Base-by-base conservation (phyloP, 2,797 vertebrate genomes). In the Pseudochromis fuscus region DNA sequence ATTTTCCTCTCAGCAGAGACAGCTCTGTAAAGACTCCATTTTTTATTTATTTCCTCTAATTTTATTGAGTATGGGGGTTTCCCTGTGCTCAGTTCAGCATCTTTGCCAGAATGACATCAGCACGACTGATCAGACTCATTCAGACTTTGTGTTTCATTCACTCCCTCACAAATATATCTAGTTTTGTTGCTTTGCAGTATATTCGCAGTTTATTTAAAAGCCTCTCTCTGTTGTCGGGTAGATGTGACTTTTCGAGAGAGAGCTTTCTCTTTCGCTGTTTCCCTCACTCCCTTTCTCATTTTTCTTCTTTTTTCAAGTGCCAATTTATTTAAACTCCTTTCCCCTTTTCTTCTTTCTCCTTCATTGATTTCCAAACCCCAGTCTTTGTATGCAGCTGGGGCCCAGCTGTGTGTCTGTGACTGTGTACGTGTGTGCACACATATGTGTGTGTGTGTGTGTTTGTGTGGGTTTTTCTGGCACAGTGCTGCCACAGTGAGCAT, bases 351-450 rank as follows among this genome's bases (percentile, higher is more conserved):
- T 93, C 91, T 94, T 94, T 94, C 92, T 92, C 93, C 94, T 95
- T 95, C 94, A 95, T 95, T 94, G 94, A 95, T 95, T 95, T 95
- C 94, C 94, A 95, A 94, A 94, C 93, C 91, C 88, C 87, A 93
- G 92, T 90, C 93, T 94, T 93, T 94, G 92, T 94, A 87, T 92
- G 91, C 94, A 95, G 94, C 94, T 95, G 94, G 90, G 86, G 82
- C 90, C 93, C 94, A 95, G 94, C 94, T 95, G 94, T 95, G 93
- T 94, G 93, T 91, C 89, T 93, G 88, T 89, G 87, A 89, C 87
- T 87, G 82, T 87, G 88, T 86, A 65, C 83, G 84, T 83, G 86
- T 73, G 81, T 55, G 61, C 67, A 67, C 87, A 65, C 37, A 61
- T 79, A 72, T 80, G 73, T 75, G 52, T 87, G 70, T 57, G 70